A percentile compares a stretch with the other conserved stretches of the same genome.
Evolutionary conservation across 1,140 invertebrate species (phyloP).

Genomic region (Ceratosolen solmsi): DNA sequence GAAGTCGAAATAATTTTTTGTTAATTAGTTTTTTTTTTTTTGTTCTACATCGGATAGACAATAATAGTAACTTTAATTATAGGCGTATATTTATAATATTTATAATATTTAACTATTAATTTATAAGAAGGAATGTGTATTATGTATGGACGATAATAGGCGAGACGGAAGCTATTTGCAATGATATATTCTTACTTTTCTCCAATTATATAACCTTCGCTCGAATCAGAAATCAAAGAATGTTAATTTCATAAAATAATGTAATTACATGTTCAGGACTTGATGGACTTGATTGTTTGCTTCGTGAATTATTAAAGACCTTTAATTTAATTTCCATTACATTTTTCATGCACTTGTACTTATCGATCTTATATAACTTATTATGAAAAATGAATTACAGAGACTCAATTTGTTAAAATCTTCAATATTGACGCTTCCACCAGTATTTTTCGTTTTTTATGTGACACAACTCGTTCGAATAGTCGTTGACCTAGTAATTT

Average conservation of each 20-base stretch:
- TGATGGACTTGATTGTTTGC: neutral
- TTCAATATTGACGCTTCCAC: conserved; percentile 14
- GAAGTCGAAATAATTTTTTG: neutral
- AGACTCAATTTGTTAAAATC: conserved; percentile 18
- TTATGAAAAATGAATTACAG: neutral
- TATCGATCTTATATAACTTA: neutral
- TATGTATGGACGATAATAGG: neutral
- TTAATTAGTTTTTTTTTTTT: neutral
- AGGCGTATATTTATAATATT: too few relatives aligned
- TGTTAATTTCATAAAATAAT: neutral
- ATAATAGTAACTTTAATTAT: neutral
- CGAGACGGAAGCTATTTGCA: neutral
- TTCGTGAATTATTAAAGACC: neutral
- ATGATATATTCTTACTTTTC: neutral
- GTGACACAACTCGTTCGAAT: conserved; percentile 20
- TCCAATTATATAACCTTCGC: neutral
- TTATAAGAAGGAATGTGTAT: neutral
- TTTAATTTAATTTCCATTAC: neutral
- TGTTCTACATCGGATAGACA: too few relatives aligned
- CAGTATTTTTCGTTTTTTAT: conserved; percentile 16
- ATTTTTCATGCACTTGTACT: neutral
- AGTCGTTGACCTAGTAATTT: conserved; percentile 38
- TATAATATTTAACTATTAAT: neutral
- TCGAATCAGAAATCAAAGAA: neutral
- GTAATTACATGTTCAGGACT: neutral